These are phyloP conservation scores for Cirrhinus molitorella DNA, from an alignment of 2,797 vertebrate species.

Conservation along the genomic window DNA sequence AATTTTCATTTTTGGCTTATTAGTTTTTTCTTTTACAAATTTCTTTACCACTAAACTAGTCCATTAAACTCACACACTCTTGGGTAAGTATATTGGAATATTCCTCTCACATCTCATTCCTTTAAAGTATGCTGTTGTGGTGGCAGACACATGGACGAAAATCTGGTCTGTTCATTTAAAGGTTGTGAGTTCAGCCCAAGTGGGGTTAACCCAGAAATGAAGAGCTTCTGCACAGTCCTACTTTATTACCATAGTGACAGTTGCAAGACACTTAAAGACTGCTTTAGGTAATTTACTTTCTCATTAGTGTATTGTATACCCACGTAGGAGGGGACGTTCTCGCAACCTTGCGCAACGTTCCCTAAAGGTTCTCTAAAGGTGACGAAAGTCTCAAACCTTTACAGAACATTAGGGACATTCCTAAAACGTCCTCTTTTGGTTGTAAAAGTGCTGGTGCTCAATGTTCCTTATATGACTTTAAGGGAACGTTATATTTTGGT, in stretches of 20 bases:
- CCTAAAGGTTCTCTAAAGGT: too few species aligned
- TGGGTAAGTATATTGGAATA: background rate
- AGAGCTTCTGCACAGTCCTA: constrained; percentile 7
- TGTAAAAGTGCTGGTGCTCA: too few species aligned
- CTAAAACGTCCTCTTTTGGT: too few species aligned
- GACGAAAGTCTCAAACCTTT: too few species aligned
- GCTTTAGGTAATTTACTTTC: background rate
- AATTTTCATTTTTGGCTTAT: background rate
- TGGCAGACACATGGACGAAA: background rate
- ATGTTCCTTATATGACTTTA: too few species aligned
- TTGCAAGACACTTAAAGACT: background rate
- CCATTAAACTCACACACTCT: background rate
- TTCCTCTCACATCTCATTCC: background rate
- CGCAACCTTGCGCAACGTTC: too few species aligned
- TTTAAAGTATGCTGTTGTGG: background rate
- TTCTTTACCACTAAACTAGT: background rate
- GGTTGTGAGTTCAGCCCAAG: constrained; percentile 10
- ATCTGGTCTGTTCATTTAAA: constrained; percentile 25
- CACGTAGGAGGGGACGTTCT: too few species aligned
- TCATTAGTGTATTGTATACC: background rate
- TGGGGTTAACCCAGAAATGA: constrained; percentile 3
- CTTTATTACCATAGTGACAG: background rate
- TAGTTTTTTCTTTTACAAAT: background rate
- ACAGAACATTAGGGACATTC: too few species aligned
- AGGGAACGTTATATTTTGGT: too few species aligned